phyloP scores from a whole-genome alignment of 2,888 invertebrate species.

The Anthrax anthrax region DNA sequence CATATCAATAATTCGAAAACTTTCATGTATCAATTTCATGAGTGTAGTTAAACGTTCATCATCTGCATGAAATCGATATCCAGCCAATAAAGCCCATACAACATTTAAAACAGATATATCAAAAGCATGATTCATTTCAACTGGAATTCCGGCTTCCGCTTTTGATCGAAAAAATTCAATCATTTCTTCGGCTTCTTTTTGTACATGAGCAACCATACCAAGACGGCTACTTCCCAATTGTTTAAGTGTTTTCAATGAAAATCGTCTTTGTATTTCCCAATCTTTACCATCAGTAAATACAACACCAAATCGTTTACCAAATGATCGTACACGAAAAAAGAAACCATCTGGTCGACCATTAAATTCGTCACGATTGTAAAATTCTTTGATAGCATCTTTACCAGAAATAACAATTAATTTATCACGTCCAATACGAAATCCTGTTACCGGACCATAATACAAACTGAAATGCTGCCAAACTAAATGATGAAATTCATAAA shows the following conservation, averaged over 20 bases:
- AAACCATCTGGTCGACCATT: constrained; percentile 58
- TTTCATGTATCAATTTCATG: constrained; percentile 43
- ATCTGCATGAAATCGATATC: constrained; percentile 42
- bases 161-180: constrained; percentile 34
- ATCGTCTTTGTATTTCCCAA: constrained; percentile 52
- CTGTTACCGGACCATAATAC: constrained; percentile 48
- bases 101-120: constrained; percentile 51
- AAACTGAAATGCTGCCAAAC: constrained; percentile 44
- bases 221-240: constrained; percentile 41
- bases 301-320: constrained; percentile 51
- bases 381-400: constrained; percentile 44
- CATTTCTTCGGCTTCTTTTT: constrained; percentile 40
- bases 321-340: constrained; percentile 49
- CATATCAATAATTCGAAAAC: constrained; percentile 47
- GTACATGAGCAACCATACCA: constrained; percentile 45
- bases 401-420: constrained; percentile 47
- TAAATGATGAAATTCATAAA: constrained; percentile 38
- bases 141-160: constrained; percentile 21
- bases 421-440: constrained; percentile 48
- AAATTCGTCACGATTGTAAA: constrained; percentile 46
- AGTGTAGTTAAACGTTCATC: constrained; percentile 42
- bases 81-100: constrained; percentile 55
- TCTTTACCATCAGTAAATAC: constrained; percentile 51
- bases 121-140: constrained; percentile 40
- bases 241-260: constrained; percentile 48